A percentile compares a stretch with the other conserved stretches of the same genome.
phyloP scores from a whole-genome alignment of 2,113 vertebrate genomes.

The Carassius auratus region DNA sequence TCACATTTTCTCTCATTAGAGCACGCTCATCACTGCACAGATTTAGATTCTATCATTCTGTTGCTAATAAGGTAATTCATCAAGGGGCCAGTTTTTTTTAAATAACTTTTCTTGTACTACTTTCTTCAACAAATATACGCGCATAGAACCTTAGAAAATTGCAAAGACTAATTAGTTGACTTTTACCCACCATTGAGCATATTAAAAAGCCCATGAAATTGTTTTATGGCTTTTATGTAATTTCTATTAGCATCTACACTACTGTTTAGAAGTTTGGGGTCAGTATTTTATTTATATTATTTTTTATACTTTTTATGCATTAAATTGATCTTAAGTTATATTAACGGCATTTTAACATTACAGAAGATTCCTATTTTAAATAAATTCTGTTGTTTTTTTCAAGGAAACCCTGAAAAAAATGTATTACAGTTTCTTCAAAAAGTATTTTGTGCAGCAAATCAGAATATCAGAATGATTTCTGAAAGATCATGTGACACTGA shows the following conservation, averaged over 20 bases:
- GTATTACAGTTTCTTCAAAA: not conserved
- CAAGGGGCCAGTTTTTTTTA: not conserved
- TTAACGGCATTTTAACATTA: not conserved
- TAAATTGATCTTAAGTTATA: not conserved
- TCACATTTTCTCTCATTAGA: constrained; percentile 23
- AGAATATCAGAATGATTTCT: not conserved
- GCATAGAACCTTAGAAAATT: not conserved
- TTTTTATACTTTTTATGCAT: not conserved
- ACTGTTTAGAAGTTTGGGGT: not conserved
- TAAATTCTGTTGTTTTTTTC: not conserved
- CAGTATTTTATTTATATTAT: no score
- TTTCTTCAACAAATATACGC: not conserved
- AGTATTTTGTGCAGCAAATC: not conserved
- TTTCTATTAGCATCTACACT: not conserved
- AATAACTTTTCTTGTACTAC: not conserved
- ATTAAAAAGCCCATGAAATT: constrained; percentile 13
- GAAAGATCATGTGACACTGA: not conserved
- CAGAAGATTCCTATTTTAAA: not conserved
- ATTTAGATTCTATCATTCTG: constrained; percentile 49
- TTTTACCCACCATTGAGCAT: not conserved
- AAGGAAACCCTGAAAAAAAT: no score
- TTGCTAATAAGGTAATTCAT: constrained; percentile 24
- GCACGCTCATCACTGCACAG: constrained; percentile 44
- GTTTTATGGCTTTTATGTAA: not conserved
- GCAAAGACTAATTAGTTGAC: not conserved